Conservation (phyloP, 2,797 vertebrate species). For the Taeniopygia guttata region DNA sequence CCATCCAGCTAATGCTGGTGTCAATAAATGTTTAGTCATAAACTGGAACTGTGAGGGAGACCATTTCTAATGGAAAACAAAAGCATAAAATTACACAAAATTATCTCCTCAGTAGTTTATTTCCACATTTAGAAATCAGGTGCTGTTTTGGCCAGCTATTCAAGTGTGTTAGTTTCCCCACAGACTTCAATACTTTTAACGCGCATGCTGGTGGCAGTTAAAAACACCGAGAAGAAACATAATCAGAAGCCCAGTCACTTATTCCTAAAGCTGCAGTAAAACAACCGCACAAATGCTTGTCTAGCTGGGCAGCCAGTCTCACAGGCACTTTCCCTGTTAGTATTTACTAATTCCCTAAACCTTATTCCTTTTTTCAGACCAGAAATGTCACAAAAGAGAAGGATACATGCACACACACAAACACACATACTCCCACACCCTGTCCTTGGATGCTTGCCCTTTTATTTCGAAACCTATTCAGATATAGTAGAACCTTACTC, state of each 20-base stretch:
- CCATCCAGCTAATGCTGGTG: background rate
- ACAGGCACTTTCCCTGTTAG: background rate
- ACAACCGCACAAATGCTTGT: background rate
- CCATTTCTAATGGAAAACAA: background rate
- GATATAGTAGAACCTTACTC: background rate
- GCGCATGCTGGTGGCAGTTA: background rate
- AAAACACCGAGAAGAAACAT: background rate
- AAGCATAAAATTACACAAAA: background rate
- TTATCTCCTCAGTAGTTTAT: background rate
- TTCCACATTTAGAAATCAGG: background rate
- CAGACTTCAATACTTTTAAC: background rate
- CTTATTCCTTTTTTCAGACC: background rate
- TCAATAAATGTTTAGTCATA: background rate
- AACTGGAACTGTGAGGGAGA: background rate
- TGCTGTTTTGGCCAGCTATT: background rate
- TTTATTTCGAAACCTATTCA: background rate
- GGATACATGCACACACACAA: background rate
- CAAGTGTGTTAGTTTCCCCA: background rate
- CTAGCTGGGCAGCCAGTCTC: background rate
- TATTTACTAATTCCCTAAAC: background rate
- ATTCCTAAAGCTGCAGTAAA: background rate
- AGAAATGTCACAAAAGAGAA: background rate
- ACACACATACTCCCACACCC: background rate
- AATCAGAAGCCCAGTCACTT: background rate
- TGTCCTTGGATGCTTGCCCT: background rate